A percentile compares a stretch with the other conserved stretches of the same genome.
Evolutionary conservation across 2,113 vertebrate species (phyloP).

Genomic region (Notiomystis cincta): DNA sequence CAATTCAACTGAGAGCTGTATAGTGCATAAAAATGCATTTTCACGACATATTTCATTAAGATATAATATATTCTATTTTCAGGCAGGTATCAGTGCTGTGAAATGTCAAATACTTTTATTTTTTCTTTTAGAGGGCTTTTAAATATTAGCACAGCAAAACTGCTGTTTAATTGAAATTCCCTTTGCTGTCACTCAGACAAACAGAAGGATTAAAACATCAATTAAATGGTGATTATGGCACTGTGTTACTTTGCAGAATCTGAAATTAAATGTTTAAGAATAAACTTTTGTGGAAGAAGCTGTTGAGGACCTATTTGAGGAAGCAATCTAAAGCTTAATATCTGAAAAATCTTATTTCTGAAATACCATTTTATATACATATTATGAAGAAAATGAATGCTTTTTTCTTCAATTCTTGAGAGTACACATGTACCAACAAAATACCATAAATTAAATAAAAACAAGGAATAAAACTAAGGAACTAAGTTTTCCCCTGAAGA

Average conservation of each 20-base stretch:
- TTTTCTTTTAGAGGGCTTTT: neutral
- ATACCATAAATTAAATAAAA: neutral
- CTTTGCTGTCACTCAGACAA: constrained; percentile 19
- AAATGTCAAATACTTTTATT: neutral
- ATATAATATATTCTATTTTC: neutral
- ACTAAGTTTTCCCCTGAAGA: neutral
- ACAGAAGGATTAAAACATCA: constrained; percentile 37
- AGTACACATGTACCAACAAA: neutral
- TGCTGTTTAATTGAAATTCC: constrained; percentile 40
- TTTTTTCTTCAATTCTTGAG: neutral
- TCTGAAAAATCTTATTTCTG: neutral
- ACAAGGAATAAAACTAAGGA: neutral
- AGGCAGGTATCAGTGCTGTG: neutral
- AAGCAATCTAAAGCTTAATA: neutral
- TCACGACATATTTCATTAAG: neutral
- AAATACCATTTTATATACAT: neutral
- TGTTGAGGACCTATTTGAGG: neutral
- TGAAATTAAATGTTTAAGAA: constrained; percentile 30
- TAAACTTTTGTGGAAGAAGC: neutral
- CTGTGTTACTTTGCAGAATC: neutral
- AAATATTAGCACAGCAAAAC: constrained; percentile 4
- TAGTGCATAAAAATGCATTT: neutral
- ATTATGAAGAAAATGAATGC: neutral
- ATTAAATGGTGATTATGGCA: constrained; percentile 19
- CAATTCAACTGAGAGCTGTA: neutral